A percentile compares a stretch with the other conserved stretches of the same genome.
These are phyloP conservation scores for Drosophila virilis DNA, from an alignment of 1,140 invertebrate genomes.

Conservation along the genomic window DNA sequence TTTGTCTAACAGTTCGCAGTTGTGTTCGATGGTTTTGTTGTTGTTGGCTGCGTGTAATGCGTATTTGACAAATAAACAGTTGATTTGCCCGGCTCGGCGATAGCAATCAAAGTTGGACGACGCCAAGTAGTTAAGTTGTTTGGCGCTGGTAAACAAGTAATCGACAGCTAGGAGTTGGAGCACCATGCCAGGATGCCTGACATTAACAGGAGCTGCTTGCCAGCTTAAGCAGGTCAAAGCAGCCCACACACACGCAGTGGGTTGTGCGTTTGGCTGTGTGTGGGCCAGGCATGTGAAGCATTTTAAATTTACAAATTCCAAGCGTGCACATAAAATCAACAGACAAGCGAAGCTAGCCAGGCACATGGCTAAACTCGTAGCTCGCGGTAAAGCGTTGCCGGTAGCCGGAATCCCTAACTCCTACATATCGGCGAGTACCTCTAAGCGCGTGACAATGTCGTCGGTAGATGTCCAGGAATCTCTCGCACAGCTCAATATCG, in stretches of 20 bases:
- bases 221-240: constrained; percentile 75
- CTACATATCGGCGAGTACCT: constrained; percentile 20
- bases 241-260: constrained; percentile 5
- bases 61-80: constrained; percentile 83
- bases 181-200: constrained; percentile 1
- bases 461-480: constrained; percentile 28
- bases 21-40: constrained; percentile 41
- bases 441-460: constrained; percentile 49
- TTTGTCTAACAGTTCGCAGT: constrained; percentile 33
- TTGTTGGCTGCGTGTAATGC: constrained; percentile 71
- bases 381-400: too few species aligned
- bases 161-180: constrained; percentile 47
- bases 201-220: constrained; percentile 34
- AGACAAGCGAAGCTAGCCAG: constrained; percentile 53
- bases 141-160: constrained; percentile 79
- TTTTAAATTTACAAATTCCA: constrained; percentile 83
- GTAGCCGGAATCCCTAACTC: constrained; percentile 2
- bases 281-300: constrained; percentile 58
- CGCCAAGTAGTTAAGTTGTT: constrained; percentile 79
- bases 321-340: constrained; percentile 77
- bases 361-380: constrained; percentile 2
- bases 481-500: constrained; percentile 56
- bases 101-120: constrained; percentile 69
- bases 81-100: constrained; percentile 66
- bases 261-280: not conserved